Evolutionary conservation across 2,888 invertebrate genomes (phyloP), one percentile per base, ranked within the genome.

Genomic region (Villa cingulata): DNA sequence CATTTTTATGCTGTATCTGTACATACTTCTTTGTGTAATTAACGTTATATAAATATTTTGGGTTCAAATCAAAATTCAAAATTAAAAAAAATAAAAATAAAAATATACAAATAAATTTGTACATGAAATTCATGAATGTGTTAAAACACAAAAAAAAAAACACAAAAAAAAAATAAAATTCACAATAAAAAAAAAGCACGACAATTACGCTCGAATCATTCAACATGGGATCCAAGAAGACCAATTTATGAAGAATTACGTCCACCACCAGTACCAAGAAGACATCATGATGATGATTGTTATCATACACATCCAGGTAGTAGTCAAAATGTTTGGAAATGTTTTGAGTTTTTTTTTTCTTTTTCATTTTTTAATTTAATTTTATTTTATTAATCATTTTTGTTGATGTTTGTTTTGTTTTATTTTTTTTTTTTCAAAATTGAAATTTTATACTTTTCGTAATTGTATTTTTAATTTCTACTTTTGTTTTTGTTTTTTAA

Each of bases 211-310:
- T 66, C 69, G 48, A 69, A 65, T 67, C 80, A 80, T 72, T 83
- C 86, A 47, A 89, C 89, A 65, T 89, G 89, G 89, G 88, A 89
- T 73, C 89, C 89, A 57, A 77, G 87, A 55, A 76, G 88, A 49
- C 86, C 89, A 66, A 84, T 88, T 74, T 89, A 89, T 72, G 89
- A 89, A 74, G 87, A 89, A 70, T 78, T 89, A 67, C 82, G 83
- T 62, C 78, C 84, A 59, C 76, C 78, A 57, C 74, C 76, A 59
- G 71, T 78, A 55, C 75, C 69, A 53, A 53, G 61, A 56, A 62
- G 66, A 54, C 61, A 58, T 53, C 65, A 65, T 56, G 62, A 62
- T 55, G 55, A 60, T 53, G 61, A 61, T 47, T 66, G 68, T 56
- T 68, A 67, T 54, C 65, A 65, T 54, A 60, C 61, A 54, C 68